Evolutionary conservation across 53 echinoderm and acorn worm species (phyloP).

Genomic region (Paracentrotus lividus): DNA sequence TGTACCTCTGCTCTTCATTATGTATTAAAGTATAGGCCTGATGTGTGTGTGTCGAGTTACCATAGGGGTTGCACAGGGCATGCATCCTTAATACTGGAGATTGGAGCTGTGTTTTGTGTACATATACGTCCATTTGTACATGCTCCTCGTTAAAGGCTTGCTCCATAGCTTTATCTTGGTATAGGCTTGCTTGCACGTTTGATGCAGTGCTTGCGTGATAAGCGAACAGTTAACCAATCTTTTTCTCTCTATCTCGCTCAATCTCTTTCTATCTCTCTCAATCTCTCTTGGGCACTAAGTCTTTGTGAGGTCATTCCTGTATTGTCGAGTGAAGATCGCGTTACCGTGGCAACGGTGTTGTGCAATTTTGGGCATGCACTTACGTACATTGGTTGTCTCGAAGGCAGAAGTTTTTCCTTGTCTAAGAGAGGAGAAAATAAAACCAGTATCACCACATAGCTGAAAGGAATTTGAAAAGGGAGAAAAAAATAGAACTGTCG

Average conservation of each 20-base stretch:
- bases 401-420: constrained; percentile 20
- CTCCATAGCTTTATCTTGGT: not conserved
- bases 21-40: not conserved
- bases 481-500: not conserved
- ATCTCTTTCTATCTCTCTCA: not conserved
- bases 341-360: constrained; percentile 24
- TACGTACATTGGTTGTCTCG: constrained; percentile 47
- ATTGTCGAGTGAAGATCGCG: constrained; percentile 13
- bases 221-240: not conserved
- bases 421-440: no score
- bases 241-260: not conserved
- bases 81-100: constrained; percentile 26
- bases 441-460: no score
- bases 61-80: not conserved
- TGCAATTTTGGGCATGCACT: not conserved
- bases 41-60: constrained; percentile 2
- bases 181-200: not conserved
- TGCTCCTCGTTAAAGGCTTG: constrained; percentile 12
- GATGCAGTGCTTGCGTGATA: not conserved
- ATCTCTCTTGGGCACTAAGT: constrained; percentile 18
- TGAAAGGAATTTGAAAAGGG: not conserved
- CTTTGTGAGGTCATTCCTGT: constrained; percentile 61
- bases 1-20: not conserved
- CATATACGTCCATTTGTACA: constrained; percentile 19
- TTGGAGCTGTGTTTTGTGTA: constrained; percentile 27